Conservation (phyloP, 2,888 invertebrate genomes). For the Ophraella communa region DNA sequence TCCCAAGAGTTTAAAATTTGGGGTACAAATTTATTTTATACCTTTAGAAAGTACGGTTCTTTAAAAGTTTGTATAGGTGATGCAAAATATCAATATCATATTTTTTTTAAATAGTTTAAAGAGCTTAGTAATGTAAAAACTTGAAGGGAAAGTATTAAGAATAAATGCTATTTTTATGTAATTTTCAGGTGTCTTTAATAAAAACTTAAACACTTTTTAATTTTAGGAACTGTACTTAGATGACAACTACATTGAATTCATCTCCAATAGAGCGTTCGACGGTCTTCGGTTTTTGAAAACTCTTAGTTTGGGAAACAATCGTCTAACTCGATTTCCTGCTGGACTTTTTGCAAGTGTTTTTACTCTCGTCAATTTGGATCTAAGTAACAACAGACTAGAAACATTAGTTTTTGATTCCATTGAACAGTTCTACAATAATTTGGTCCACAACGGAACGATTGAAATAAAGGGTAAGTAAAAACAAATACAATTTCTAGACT, state of each 20-base stretch:
- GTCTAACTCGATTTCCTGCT: constrained; percentile 72
- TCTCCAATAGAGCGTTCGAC: constrained; percentile 79
- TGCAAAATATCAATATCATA: constrained; percentile 8
- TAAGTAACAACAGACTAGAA: constrained; percentile 78
- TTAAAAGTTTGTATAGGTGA: constrained; percentile 1
- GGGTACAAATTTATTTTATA: constrained; percentile 17
- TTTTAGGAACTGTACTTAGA: constrained; percentile 56
- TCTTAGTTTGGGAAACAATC: constrained; percentile 78
- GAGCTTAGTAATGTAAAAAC: too few relatives aligned
- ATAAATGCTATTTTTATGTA: too few relatives aligned
- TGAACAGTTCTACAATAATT: constrained; percentile 59
- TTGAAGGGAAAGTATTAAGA: too few relatives aligned
- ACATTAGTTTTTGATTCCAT: constrained; percentile 79
- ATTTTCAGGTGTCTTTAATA: too few relatives aligned
- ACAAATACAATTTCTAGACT: too few relatives aligned
- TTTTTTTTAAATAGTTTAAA: background rate
- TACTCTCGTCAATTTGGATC: constrained; percentile 75
- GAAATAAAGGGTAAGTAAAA: constrained; percentile 35
- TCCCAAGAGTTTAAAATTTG: constrained; percentile 8
- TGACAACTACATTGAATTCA: constrained; percentile 65
- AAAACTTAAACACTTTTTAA: background rate
- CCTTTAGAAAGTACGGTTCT: constrained; percentile 4
- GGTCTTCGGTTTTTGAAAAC: constrained; percentile 76
- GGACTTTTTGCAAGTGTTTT: constrained; percentile 77
- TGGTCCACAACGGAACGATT: constrained; percentile 31